These are phyloP conservation scores for Pyralis farinalis DNA, from an alignment of 2,888 invertebrate genomes.

Conservation along the genomic window DNA sequence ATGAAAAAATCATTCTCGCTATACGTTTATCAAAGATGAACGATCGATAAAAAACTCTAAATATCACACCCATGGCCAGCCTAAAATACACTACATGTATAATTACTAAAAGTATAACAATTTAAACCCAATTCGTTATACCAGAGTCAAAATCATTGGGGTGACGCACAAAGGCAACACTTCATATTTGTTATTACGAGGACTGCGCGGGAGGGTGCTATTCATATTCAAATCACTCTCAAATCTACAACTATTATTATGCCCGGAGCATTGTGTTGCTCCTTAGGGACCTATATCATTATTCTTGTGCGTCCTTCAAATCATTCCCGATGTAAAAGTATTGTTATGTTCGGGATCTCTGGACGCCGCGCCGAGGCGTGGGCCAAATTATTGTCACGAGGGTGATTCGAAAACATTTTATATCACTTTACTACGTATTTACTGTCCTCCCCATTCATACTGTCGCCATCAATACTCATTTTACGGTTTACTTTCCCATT, in stretches of 20 bases:
- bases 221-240: constrained; percentile 80
- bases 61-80: constrained; percentile 12
- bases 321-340: constrained; percentile 64
- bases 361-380: constrained; percentile 47
- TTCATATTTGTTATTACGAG: constrained; percentile 79
- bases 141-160: constrained; percentile 68
- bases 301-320: constrained; percentile 69
- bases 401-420: constrained; percentile 66
- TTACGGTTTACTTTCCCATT: constrained; percentile 49
- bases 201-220: constrained; percentile 72
- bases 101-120: constrained; percentile 61
- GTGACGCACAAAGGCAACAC: constrained; percentile 69
- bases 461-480: constrained; percentile 48
- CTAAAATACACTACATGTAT: constrained; percentile 42
- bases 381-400: constrained; percentile 55
- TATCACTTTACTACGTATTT: constrained; percentile 70
- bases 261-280: constrained; percentile 65
- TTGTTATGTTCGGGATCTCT: constrained; percentile 59
- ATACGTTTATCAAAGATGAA: too few relatives aligned
- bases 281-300: constrained; percentile 77
- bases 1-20: too few relatives aligned
- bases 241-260: constrained; percentile 81
- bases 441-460: constrained; percentile 49
- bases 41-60: constrained; percentile 25
- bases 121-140: constrained; percentile 62